phyloP scores from a whole-genome alignment of 1,140 invertebrate species.

The Adelges cooleyi region DNA sequence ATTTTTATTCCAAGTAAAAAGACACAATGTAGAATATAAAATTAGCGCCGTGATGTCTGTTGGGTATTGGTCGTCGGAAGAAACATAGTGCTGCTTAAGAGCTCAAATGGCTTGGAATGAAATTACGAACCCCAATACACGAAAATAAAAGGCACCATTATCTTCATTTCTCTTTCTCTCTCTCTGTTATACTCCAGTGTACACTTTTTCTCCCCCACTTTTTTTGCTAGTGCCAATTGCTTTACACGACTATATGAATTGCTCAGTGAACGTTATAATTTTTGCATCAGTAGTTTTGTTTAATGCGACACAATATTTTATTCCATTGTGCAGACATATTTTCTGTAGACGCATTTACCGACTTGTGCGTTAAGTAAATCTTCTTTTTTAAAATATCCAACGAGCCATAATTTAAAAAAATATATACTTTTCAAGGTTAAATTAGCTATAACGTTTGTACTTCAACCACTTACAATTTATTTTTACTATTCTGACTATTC shows the following conservation, averaged over 20 bases:
- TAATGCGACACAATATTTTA: conserved; percentile 7
- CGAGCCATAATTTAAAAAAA: too few species aligned
- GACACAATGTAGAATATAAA: conserved; percentile 19
- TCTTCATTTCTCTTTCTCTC: neutral
- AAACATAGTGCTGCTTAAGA: conserved; percentile 16
- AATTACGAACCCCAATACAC: conserved; percentile 22
- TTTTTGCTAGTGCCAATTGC: neutral
- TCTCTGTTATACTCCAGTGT: neutral
- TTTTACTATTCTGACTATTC: too few species aligned
- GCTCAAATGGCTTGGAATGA: conserved; percentile 24
- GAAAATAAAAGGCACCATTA: conserved; percentile 27
- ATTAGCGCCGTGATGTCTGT: conserved; percentile 15
- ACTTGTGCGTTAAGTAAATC: too few species aligned
- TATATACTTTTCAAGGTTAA: too few species aligned
- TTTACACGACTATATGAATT: neutral
- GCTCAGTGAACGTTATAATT: conserved; percentile 11
- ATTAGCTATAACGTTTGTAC: too few species aligned
- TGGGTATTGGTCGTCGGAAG: neutral
- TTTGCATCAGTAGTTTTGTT: conserved; percentile 17
- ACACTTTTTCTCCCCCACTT: neutral
- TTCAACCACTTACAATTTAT: too few species aligned
- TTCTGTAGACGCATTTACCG: neutral
- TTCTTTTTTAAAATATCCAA: too few species aligned
- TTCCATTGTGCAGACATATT: neutral
- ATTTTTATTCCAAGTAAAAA: conserved; percentile 18